Evolutionary conservation across 2,888 invertebrate genomes (phyloP).

Genomic region (Penaeus monodon): DNA sequence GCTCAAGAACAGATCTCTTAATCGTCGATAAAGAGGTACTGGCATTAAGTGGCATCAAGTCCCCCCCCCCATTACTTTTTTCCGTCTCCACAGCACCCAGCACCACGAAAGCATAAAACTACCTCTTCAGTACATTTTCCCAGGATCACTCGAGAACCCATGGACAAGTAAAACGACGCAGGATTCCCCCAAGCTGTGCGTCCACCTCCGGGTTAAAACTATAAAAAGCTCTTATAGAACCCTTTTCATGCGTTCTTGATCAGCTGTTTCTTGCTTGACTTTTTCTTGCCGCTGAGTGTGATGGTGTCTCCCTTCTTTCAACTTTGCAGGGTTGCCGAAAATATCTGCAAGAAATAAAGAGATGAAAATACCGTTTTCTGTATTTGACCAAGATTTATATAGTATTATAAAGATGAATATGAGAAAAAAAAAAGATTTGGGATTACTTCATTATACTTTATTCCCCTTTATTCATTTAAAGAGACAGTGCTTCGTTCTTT

Average conservation of each 20-base stretch:
- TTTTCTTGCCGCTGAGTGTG: constrained; percentile 59
- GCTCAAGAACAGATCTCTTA: too few relatives aligned
- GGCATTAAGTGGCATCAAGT: too few relatives aligned
- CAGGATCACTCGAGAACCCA: neutral
- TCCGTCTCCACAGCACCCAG: too few relatives aligned
- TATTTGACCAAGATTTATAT: too few relatives aligned
- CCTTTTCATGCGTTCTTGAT: constrained; percentile 57
- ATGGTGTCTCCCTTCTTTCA: constrained; percentile 64
- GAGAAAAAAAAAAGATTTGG: too few relatives aligned
- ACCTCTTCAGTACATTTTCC: too few relatives aligned
- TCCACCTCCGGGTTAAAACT: neutral
- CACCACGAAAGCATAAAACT: too few relatives aligned
- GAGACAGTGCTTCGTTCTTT: neutral
- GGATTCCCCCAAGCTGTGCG: neutral
- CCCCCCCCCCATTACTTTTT: too few relatives aligned
- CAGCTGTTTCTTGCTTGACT: constrained; percentile 60
- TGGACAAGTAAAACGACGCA: neutral
- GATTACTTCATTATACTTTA: too few relatives aligned
- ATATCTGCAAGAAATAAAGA: constrained; percentile 47
- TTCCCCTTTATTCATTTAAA: neutral
- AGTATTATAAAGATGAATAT: too few relatives aligned
- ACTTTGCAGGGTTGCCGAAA: constrained; percentile 60
- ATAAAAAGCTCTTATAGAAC: constrained; percentile 36
- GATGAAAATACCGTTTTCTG: too few relatives aligned
- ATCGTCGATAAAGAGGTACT: too few relatives aligned